Conservation (phyloP, 2,797 vertebrate species). For the Periophthalmus magnuspinnatus region DNA sequence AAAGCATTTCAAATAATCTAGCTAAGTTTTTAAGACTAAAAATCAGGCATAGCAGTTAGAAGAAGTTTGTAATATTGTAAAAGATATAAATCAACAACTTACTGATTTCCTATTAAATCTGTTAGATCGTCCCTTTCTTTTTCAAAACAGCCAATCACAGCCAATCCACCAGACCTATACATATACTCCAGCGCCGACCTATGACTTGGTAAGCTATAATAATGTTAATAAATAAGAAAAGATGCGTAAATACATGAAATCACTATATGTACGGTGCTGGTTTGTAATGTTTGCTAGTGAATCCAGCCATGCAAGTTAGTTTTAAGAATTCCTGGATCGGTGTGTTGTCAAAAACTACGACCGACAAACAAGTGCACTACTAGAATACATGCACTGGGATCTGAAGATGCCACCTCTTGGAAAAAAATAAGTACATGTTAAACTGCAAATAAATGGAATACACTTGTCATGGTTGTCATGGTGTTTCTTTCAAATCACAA, state of each 20-base stretch:
- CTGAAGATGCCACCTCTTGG: slow-evolving; percentile 77
- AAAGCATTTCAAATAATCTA: too few species aligned
- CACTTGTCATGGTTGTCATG: slow-evolving; percentile 53
- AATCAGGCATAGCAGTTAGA: too few species aligned
- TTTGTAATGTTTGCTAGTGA: slow-evolving; percentile 80
- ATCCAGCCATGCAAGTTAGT: slow-evolving; percentile 76
- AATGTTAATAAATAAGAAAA: slow-evolving; percentile 68
- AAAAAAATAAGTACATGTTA: slow-evolving; percentile 61
- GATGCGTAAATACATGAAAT: slow-evolving; percentile 59
- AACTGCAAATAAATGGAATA: slow-evolving; percentile 82
- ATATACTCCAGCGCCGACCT: slow-evolving; percentile 9
- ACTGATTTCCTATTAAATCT: not conserved
- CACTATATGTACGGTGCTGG: slow-evolving; percentile 77
- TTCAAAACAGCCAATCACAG: slow-evolving; percentile 1
- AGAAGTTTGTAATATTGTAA: too few species aligned
- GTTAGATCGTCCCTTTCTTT: not conserved
- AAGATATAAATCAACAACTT: not conserved
- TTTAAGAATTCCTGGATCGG: slow-evolving; percentile 73
- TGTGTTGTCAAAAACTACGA: slow-evolving; percentile 56
- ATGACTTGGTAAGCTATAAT: slow-evolving; percentile 55
- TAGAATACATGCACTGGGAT: slow-evolving; percentile 87
- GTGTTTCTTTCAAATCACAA: slow-evolving; percentile 9
- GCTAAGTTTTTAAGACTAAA: too few species aligned
- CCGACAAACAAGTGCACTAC: slow-evolving; percentile 81
- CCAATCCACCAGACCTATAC: not conserved